These are phyloP conservation scores for Todiramphus saurophagus DNA, from an alignment of 2,113 vertebrate species.

Conservation along the genomic window DNA sequence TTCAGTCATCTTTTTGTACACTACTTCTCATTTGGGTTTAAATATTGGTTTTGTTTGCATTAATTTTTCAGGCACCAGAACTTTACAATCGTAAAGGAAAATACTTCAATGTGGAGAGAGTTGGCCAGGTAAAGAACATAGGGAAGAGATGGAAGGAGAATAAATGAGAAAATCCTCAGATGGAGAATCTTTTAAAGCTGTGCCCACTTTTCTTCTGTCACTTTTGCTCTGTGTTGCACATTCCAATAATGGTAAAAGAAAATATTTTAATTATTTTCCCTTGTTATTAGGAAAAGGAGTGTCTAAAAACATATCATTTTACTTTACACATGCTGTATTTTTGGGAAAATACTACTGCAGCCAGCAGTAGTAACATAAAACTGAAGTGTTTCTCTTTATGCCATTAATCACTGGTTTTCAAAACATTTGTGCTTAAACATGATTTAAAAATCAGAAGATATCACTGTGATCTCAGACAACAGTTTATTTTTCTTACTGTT, in stretches of 20 bases:
- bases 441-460: background rate
- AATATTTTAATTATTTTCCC: background rate
- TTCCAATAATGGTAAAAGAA: background rate
- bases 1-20: background rate
- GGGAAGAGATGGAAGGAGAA: background rate
- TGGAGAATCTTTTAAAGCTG: background rate
- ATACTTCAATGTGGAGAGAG: constrained; percentile 96
- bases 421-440: background rate
- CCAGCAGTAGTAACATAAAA: background rate
- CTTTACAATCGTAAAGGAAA: constrained; percentile 97
- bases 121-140: constrained; percentile 87
- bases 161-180: background rate
- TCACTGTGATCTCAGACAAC: background rate
- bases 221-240: background rate
- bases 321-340: background rate
- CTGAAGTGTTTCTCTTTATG: background rate
- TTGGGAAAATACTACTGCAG: too few species aligned
- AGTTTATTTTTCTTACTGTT: background rate
- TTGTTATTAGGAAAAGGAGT: background rate
- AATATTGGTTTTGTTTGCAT: background rate
- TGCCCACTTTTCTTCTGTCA: background rate
- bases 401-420: background rate
- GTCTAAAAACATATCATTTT: background rate
- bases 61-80: constrained; percentile 87
- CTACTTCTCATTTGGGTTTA: background rate